Percentiles rank a stretch among this genome's conserved stretches.
Conservation (phyloP, 37 sponge, comb jelly and placozoan species). For the Petrosia ficiformis region DNA sequence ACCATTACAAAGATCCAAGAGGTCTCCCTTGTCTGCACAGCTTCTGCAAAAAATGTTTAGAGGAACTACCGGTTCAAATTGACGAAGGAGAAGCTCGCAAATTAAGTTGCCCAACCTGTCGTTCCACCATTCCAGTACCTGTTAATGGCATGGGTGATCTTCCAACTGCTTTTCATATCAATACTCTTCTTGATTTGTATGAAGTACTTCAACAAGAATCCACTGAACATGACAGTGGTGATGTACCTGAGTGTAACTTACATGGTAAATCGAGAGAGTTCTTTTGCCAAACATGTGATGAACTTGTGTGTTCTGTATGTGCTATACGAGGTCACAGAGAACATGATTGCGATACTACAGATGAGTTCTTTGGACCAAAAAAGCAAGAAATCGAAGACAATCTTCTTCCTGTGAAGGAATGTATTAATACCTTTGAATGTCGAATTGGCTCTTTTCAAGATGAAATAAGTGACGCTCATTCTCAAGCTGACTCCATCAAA, state of each 20-base stretch:
- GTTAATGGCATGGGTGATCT: not conserved
- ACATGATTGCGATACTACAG: not conserved
- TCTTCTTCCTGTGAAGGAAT: not conserved
- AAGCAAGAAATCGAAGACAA: not conserved
- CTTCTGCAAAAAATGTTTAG: not conserved
- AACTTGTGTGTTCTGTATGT: not conserved
- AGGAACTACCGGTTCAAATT: not conserved
- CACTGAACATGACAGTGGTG: not conserved
- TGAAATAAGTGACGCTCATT: too few relatives aligned
- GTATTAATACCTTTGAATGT: not conserved
- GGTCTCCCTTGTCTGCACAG: not conserved
- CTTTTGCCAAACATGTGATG: not conserved
- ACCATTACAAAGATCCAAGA: not conserved
- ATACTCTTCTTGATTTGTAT: not conserved
- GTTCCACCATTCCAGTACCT: not conserved
- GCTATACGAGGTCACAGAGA: not conserved
- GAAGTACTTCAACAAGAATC: not conserved
- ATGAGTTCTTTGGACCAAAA: not conserved
- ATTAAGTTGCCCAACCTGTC: not conserved
- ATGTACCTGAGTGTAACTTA: not conserved
- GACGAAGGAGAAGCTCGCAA: not conserved
- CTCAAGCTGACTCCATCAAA: too few relatives aligned
- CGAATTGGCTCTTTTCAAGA: too few relatives aligned
- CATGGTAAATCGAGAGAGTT: not conserved
- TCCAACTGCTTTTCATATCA: not conserved